A percentile compares a stretch with the other conserved stretches of the same genome.
Evolutionary conservation across 2,113 vertebrate species (phyloP).

Genomic region (Anarhynchus alexandrinus): DNA sequence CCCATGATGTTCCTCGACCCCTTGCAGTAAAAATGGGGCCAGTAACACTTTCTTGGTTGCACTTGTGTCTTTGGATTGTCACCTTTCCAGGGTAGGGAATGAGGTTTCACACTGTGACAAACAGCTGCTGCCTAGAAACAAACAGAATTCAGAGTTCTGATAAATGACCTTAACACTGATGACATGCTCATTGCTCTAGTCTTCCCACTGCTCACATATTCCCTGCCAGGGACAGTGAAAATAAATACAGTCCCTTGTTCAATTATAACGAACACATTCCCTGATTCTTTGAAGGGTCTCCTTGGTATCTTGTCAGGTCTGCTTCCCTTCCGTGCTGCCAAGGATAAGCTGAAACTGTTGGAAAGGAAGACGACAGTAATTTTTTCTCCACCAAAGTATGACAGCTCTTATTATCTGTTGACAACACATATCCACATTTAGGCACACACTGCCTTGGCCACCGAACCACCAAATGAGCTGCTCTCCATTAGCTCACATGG

Average conservation of each 20-base stretch:
- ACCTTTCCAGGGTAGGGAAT: neutral
- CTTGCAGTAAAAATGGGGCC: neutral
- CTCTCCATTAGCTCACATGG: neutral
- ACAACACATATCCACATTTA: neutral
- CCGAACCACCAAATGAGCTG: neutral
- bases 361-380: neutral
- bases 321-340: neutral
- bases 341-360: neutral
- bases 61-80: neutral
- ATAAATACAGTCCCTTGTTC: neutral
- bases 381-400: neutral
- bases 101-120: neutral
- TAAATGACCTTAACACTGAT: constrained; percentile 8
- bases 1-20: neutral
- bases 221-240: neutral
- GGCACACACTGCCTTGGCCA: neutral
- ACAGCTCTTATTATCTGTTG: neutral
- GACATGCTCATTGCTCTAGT: neutral
- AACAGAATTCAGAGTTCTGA: neutral
- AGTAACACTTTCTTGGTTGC: neutral
- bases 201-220: neutral
- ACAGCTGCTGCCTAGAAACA: neutral
- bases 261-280: neutral
- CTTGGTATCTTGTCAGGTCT: neutral
- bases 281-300: neutral